phyloP scores from a whole-genome alignment of 1,140 invertebrate genomes.

The Drosophila aff. region DNA sequence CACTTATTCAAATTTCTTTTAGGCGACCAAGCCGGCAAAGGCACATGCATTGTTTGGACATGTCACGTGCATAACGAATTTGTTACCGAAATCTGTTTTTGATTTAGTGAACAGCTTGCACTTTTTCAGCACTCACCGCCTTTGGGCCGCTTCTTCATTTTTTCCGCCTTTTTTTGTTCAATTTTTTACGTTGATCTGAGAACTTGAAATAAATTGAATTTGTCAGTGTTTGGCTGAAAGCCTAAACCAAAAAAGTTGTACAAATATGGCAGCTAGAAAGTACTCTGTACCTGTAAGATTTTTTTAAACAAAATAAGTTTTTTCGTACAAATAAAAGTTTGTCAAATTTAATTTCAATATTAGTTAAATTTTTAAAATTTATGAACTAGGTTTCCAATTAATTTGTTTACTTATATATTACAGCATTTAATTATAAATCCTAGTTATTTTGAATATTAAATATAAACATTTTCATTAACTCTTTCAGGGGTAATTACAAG shows the following conservation, averaged over 20 bases:
- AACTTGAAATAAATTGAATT: constrained; percentile 80
- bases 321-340: background rate
- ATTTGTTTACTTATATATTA: background rate
- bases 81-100: constrained; percentile 83
- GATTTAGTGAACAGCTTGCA: constrained; percentile 82
- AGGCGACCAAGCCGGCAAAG: constrained; percentile 33
- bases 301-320: background rate
- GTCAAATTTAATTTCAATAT: no score
- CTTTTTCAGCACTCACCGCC: constrained; percentile 42
- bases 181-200: constrained; percentile 33
- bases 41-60: constrained; percentile 67
- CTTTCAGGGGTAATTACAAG: background rate
- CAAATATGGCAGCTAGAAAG: constrained; percentile 5
- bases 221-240: constrained; percentile 42
- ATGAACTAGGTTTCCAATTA: background rate
- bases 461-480: background rate
- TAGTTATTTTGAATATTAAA: background rate
- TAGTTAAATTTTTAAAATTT: no score
- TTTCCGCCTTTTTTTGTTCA: constrained; percentile 14
- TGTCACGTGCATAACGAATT: constrained; percentile 82
- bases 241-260: constrained; percentile 30
- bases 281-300: background rate
- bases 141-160: constrained; percentile 1
- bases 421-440: background rate
- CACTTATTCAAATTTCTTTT: constrained; percentile 84